phyloP scores from a whole-genome alignment of 2,113 vertebrate genomes.

The Zosterops pallidus region DNA sequence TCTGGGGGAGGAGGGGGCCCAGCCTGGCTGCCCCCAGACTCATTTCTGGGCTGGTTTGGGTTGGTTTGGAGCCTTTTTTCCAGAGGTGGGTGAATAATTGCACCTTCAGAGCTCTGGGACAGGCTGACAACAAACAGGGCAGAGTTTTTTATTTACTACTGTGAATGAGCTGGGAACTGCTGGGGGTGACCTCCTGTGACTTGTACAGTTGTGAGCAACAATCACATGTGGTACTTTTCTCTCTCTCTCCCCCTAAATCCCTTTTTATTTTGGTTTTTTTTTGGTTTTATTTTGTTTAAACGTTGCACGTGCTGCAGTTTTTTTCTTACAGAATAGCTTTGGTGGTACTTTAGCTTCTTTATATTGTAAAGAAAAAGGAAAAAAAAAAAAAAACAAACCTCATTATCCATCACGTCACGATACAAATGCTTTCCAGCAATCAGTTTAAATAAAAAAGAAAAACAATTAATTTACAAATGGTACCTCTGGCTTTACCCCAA shows the following conservation, averaged over 20 bases:
- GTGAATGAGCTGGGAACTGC: conserved; percentile 65
- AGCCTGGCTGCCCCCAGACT: background rate
- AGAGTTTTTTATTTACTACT: conserved; percentile 75
- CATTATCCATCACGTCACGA: conserved; percentile 70
- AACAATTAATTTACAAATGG: conserved; percentile 61
- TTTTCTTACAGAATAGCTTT: conserved; percentile 80
- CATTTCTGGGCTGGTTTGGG: background rate
- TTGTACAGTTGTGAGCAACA: conserved; percentile 85
- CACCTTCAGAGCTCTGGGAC: conserved; percentile 13
- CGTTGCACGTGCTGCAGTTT: conserved; percentile 52
- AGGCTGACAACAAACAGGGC: background rate
- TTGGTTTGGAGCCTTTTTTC: background rate
- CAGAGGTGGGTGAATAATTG: conserved; percentile 7
- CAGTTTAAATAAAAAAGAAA: conserved; percentile 85
- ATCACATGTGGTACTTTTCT: conserved; percentile 81
- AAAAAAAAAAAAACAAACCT: background rate
- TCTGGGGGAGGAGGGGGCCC: background rate
- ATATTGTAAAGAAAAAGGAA: conserved; percentile 74
- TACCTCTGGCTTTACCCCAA: background rate
- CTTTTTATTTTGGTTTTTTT: background rate
- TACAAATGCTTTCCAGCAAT: conserved; percentile 84
- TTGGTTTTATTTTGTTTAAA: conserved; percentile 64
- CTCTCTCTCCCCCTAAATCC: background rate
- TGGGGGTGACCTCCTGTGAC: conserved; percentile 64
- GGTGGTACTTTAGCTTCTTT: conserved; percentile 84